Percentiles rank a stretch among this genome's conserved stretches.
Conservation (phyloP, 2,888 invertebrate species). For the Oscheius onirici region DNA sequence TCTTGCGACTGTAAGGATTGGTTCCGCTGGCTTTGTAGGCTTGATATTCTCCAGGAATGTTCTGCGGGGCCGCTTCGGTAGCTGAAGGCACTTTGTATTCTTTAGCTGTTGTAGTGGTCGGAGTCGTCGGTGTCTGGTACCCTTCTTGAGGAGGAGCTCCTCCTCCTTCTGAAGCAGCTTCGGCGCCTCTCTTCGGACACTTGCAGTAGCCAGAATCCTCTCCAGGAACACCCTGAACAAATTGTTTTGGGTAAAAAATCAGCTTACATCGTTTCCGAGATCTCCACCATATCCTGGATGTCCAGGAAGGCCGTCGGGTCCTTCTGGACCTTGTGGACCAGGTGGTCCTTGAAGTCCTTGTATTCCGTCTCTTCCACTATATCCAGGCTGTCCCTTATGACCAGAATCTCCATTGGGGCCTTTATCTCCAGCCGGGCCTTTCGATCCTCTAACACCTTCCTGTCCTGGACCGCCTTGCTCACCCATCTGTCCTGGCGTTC, state of each 20-base stretch:
- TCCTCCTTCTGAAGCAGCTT: too few species aligned
- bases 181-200: conserved; percentile 38
- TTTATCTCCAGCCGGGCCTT: conserved; percentile 20
- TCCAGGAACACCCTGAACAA: conserved; percentile 43
- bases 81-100: too few species aligned
- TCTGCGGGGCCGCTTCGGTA: too few species aligned
- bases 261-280: conserved; percentile 25
- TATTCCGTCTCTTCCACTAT: conserved; percentile 43
- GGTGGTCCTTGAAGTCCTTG: conserved; percentile 33
- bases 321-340: conserved; percentile 41
- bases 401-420: conserved; percentile 35
- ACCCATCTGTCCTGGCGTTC: conserved; percentile 47
- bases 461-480: conserved; percentile 31
- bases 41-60: too few species aligned
- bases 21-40: too few species aligned
- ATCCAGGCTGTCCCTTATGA: conserved; percentile 40
- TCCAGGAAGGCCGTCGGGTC: conserved; percentile 28
- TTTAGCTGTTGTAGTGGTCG: too few species aligned
- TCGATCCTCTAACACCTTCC: conserved; percentile 8
- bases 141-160: too few species aligned
- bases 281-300: conserved; percentile 23
- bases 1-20: too few species aligned
- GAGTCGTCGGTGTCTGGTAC: too few species aligned
- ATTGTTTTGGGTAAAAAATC: neutral
- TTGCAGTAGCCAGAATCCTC: conserved; percentile 54